Evolutionary conservation across 2,888 invertebrate species (phyloP).

Genomic region (Onchidella celtica): DNA sequence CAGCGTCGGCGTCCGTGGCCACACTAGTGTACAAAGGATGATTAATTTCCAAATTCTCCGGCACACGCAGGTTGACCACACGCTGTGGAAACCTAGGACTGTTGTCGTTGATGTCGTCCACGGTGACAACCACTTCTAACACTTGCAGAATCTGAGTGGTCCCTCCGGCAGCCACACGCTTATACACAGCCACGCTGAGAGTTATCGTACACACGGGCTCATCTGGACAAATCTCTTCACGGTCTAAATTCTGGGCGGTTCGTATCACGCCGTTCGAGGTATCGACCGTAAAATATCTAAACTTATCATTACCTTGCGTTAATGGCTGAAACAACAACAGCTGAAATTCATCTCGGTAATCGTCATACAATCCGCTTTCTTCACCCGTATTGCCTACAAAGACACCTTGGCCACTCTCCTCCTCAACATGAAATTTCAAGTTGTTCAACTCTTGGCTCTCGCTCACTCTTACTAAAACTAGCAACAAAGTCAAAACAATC

Average conservation of each 20-base stretch:
- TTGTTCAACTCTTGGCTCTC: conserved; percentile 7
- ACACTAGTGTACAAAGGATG: conserved; percentile 63
- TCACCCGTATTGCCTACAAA: conserved; percentile 66
- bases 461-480: neutral
- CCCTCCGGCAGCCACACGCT: conserved; percentile 35
- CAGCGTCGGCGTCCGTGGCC: conserved; percentile 67
- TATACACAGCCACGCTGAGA: conserved; percentile 63
- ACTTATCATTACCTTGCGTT: conserved; percentile 63
- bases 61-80: conserved; percentile 60
- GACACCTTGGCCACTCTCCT: conserved; percentile 49
- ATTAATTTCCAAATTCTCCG: conserved; percentile 63
- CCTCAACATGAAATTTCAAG: conserved; percentile 52
- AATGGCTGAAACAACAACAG: conserved; percentile 67
- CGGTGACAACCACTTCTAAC: conserved; percentile 55
- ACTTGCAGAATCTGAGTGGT: conserved; percentile 55
- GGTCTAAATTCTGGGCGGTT: conserved; percentile 64
- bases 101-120: conserved; percentile 70
- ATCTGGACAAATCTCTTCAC: conserved; percentile 61
- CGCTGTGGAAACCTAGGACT: conserved; percentile 62
- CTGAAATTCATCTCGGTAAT: conserved; percentile 60
- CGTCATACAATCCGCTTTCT: conserved; percentile 64
- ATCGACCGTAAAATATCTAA: conserved; percentile 61
- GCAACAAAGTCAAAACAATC: neutral
- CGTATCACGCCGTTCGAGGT: conserved; percentile 62
- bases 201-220: conserved; percentile 57